These are phyloP conservation scores for Zophobas morio DNA, from an alignment of 1,140 invertebrate genomes.

Conservation along the genomic window DNA sequence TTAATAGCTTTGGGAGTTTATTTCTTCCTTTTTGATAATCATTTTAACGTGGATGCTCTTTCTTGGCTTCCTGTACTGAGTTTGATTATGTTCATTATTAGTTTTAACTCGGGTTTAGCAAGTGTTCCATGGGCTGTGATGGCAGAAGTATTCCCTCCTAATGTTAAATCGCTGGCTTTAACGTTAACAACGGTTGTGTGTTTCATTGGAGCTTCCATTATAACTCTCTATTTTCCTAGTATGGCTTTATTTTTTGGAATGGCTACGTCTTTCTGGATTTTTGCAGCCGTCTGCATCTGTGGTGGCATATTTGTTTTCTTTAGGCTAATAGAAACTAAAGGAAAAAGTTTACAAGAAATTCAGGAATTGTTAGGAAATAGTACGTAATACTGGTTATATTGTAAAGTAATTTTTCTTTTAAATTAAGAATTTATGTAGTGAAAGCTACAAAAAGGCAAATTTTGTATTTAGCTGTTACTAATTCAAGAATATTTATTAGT, in stretches of 20 bases:
- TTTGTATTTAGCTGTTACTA: too few species aligned
- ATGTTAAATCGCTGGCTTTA: slow-evolving; percentile 5
- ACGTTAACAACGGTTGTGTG: neutral
- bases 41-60: slow-evolving; percentile 56
- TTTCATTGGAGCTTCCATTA: slow-evolving; percentile 2
- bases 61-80: slow-evolving; percentile 61
- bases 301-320: slow-evolving; percentile 10
- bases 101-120: neutral
- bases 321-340: slow-evolving; percentile 5
- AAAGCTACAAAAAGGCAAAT: too few species aligned
- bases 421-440: too few species aligned
- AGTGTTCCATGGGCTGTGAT: neutral
- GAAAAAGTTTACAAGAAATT: slow-evolving; percentile 18
- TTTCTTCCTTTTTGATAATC: slow-evolving; percentile 56
- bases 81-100: slow-evolving; percentile 50
- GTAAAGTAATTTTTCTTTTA: too few species aligned
- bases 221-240: neutral
- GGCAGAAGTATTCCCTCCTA: slow-evolving; percentile 21
- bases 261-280: slow-evolving; percentile 1
- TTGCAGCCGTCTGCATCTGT: neutral
- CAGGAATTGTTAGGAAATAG: slow-evolving; percentile 18
- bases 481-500: too few species aligned
- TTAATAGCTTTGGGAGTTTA: slow-evolving; percentile 57
- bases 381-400: neutral
- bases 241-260: neutral